Conservation (phyloP, 2,888 invertebrate genomes). For the Drosophila quinaria region DNA sequence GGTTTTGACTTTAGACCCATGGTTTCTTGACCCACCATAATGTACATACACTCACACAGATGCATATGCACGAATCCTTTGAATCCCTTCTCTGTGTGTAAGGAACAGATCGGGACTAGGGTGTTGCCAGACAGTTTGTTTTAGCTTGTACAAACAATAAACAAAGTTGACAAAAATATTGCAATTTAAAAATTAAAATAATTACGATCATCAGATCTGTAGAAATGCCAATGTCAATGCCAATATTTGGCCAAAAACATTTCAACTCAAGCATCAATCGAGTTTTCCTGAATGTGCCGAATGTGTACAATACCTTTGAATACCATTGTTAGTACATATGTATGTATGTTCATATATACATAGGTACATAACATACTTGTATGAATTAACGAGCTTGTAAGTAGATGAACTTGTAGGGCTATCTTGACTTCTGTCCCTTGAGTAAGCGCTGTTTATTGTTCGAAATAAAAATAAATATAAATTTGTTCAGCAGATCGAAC, state of each 20-base stretch:
- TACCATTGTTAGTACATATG: neutral
- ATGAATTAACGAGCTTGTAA: neutral
- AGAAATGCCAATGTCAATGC: neutral
- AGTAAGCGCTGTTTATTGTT: slow-evolving; percentile 24
- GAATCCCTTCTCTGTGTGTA: too few species aligned
- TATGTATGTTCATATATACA: neutral
- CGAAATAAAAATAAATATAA: neutral
- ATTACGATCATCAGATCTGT: too few species aligned
- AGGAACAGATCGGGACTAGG: too few species aligned
- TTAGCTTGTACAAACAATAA: too few species aligned
- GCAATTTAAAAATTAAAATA: too few species aligned
- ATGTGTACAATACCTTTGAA: neutral
- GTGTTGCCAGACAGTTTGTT: too few species aligned
- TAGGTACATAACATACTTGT: neutral
- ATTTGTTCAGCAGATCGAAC: slow-evolving; percentile 53
- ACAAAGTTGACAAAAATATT: too few species aligned
- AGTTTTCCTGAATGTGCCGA: neutral
- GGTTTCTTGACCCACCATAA: too few species aligned
- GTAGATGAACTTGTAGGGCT: neutral
- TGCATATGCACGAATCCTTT: too few species aligned
- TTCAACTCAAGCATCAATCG: neutral
- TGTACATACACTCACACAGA: neutral
- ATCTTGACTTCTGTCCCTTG: neutral
- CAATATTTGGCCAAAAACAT: neutral
- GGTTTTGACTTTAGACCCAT: too few species aligned